Evolutionary conservation across 2,888 invertebrate species (phyloP).

Genomic region (Erannis defoliaria): DNA sequence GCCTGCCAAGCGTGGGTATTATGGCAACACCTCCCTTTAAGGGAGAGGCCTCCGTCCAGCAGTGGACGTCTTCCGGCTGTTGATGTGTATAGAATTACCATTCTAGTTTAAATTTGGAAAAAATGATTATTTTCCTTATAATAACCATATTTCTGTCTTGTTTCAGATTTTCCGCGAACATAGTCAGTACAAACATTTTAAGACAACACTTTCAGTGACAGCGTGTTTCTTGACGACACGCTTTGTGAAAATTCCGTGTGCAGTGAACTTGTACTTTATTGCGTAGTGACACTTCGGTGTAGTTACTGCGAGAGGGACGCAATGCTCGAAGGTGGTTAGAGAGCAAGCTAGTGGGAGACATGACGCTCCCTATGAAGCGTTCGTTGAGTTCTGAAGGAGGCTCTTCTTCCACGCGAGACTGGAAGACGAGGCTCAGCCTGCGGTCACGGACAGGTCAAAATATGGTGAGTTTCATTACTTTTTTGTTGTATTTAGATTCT

Average conservation of each 20-base stretch:
- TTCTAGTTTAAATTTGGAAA: too few species aligned
- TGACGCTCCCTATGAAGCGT: slow-evolving; percentile 87
- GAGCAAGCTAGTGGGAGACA: slow-evolving; percentile 41
- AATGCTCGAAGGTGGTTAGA: slow-evolving; percentile 50
- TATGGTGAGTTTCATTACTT: slow-evolving; percentile 72
- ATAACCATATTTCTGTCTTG: slow-evolving; percentile 22
- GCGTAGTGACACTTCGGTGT: slow-evolving; percentile 25
- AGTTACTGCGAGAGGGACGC: slow-evolving; percentile 60
- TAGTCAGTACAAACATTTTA: too few species aligned
- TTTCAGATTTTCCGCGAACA: slow-evolving; percentile 32
- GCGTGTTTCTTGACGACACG: background rate
- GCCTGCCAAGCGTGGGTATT: too few species aligned
- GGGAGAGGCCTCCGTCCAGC: too few species aligned
- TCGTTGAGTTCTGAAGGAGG: slow-evolving; percentile 89
- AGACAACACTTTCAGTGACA: background rate
- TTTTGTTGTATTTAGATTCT: too few species aligned
- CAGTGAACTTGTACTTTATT: slow-evolving; percentile 1
- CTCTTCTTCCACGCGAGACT: slow-evolving; percentile 87
- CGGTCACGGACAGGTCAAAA: slow-evolving; percentile 89
- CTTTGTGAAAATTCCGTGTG: background rate
- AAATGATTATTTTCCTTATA: background rate
- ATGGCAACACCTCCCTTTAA: too few species aligned
- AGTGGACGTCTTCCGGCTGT: too few species aligned
- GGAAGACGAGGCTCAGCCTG: slow-evolving; percentile 91
- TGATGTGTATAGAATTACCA: too few species aligned